Evolutionary conservation across 2,797 vertebrate genomes (phyloP), one percentile per base, ranked within the genome.

Genomic region (Helarctos malayanus): DNA sequence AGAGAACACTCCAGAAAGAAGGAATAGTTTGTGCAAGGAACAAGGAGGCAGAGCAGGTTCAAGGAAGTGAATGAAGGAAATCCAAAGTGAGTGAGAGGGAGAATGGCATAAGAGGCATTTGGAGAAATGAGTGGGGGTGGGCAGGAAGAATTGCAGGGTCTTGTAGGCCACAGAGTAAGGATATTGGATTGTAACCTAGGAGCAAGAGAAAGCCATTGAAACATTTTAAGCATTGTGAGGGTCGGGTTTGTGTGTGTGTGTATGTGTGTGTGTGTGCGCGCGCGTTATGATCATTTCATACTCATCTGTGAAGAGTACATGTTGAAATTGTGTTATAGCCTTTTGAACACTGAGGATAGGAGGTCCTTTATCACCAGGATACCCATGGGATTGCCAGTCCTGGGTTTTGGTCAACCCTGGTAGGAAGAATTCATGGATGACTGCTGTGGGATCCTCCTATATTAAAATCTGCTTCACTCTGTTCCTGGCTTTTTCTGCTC

Each of bases 191-290:
- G 32, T 47, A 73, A 75, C 13, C 57, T 27, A 56, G 23, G 59
- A 88, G 38, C 69, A 84, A 79, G 41, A 56, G 69, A 45, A 96
- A 96, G 71, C 47, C 80, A 92, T 3, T 49, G 29, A 92, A 92
- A 63, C 49, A 25, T 57, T 75, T 93, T 92, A 78, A 75, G 47
- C 47, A 3, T 85, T 75, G 13, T 89, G 47, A 94, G 14, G 19
- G 4, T 38, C 5, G 14, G 23, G 19, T 16, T 59, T 75, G 41
- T n/a, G 47, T 76, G 35, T 41, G 65, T 54, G 85, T 41, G 41
- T 23, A 41, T 69, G 41, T 61, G 3, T 61, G 54, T 76, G 49
- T 71, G 35, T 7, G 3, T 15, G 38, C 15, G 68, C 25, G 29
- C 59, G 41, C 41, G 32, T 9, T 41, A 13, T 35, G 32, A 69